A percentile compares a stretch with the other conserved stretches of the same genome.
Evolutionary conservation across 2,888 invertebrate species (phyloP).

Genomic region (Thysanoteuthis rhombus): DNA sequence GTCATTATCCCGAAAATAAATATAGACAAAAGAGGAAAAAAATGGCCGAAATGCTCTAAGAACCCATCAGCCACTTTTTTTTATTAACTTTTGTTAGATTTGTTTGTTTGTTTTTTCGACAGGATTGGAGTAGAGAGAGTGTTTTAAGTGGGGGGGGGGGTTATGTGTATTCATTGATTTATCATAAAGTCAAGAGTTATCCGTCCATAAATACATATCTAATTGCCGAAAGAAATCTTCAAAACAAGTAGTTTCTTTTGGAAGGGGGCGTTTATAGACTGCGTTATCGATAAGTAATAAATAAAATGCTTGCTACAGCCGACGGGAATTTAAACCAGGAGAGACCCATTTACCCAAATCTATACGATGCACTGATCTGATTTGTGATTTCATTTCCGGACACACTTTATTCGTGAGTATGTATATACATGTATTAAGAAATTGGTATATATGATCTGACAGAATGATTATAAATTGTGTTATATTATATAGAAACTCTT

Average conservation of each 20-base stretch:
- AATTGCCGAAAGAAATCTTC: neutral
- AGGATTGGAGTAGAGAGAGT: too few species aligned
- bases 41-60: too few species aligned
- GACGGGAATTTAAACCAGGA: neutral
- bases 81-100: too few species aligned
- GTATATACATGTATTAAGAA: neutral
- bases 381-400: neutral
- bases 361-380: neutral
- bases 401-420: too few species aligned
- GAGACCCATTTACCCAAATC: neutral
- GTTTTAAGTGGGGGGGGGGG: neutral
- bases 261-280: neutral
- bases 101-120: too few species aligned
- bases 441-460: too few species aligned
- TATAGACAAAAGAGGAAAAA: too few species aligned
- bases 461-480: too few species aligned
- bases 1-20: too few species aligned
- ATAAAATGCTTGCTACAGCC: neutral
- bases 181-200: neutral
- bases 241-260: neutral
- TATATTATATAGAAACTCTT: too few species aligned
- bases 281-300: neutral
- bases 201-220: neutral
- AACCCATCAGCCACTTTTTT: too few species aligned
- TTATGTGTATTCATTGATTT: neutral